Conservation (phyloP, 2,797 vertebrate genomes). For the Chrosomus eos region DNA sequence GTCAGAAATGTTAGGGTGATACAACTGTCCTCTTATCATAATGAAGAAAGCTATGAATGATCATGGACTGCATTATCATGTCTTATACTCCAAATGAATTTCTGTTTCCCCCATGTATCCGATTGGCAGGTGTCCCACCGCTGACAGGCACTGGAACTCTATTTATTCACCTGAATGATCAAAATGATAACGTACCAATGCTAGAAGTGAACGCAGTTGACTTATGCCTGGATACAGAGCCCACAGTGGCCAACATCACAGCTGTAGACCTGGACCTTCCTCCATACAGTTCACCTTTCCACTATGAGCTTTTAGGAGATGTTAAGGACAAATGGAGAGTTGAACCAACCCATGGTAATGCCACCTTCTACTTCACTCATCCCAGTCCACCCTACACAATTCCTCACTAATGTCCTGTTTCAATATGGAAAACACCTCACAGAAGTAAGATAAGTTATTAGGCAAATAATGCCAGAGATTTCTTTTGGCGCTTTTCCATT, state of each 20-base stretch:
- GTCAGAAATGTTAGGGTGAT: background rate
- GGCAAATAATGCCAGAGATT: background rate
- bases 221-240: conserved; percentile 58
- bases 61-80: background rate
- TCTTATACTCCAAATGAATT: background rate
- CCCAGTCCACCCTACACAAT: background rate
- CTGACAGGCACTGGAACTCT: conserved; percentile 63
- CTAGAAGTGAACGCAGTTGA: conserved; percentile 38
- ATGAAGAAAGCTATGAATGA: background rate
- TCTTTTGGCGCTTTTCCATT: too few species aligned
- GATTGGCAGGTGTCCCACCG: conserved; percentile 67
- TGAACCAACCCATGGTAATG: conserved; percentile 66
- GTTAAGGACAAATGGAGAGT: conserved; percentile 70
- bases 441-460: background rate
- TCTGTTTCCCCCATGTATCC: background rate
- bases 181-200: conserved; percentile 65
- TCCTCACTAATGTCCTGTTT: background rate
- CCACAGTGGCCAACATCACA: conserved; percentile 49
- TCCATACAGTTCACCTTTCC: conserved; percentile 73
- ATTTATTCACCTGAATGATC: conserved; percentile 62
- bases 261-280: conserved; percentile 63
- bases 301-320: conserved; percentile 68
- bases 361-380: background rate
- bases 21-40: background rate
- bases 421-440: background rate